Conservation (phyloP, 2,888 invertebrate genomes). For the Cylloceria caligata region DNA sequence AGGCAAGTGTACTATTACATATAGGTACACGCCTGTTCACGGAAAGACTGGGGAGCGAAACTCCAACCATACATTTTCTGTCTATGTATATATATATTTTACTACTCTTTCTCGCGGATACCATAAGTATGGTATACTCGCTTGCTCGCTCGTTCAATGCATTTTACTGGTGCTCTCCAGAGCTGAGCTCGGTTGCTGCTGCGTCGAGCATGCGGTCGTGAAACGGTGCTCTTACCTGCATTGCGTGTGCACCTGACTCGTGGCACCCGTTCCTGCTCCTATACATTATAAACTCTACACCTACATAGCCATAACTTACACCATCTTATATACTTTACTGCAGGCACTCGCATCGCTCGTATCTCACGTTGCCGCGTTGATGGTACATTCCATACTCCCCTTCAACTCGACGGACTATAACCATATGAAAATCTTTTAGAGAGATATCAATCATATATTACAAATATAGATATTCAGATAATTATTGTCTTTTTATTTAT, state of each 20-base stretch:
- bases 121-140: conserved; percentile 9
- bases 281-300: background rate
- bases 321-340: conserved; percentile 23
- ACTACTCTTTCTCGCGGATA: conserved; percentile 15
- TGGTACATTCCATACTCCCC: conserved; percentile 48
- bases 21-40: conserved; percentile 59
- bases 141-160: conserved; percentile 10
- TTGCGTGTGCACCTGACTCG: conserved; percentile 65
- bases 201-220: conserved; percentile 59
- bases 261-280: conserved; percentile 54
- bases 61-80: conserved; percentile 6
- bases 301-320: background rate
- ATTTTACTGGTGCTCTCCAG: conserved; percentile 46
- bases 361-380: conserved; percentile 47
- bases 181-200: conserved; percentile 45
- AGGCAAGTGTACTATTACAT: conserved; percentile 50
- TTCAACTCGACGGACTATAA: background rate
- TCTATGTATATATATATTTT: background rate
- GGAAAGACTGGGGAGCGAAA: conserved; percentile 50
- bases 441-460: background rate
- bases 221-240: conserved; percentile 65
- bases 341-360: conserved; percentile 36
- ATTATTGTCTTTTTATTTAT: background rate
- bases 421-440: background rate
- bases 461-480: background rate